A percentile compares a stretch with the other conserved stretches of the same genome.
phyloP scores from a whole-genome alignment of 1,140 invertebrate genomes.

The Atopsyche davidsoni region DNA sequence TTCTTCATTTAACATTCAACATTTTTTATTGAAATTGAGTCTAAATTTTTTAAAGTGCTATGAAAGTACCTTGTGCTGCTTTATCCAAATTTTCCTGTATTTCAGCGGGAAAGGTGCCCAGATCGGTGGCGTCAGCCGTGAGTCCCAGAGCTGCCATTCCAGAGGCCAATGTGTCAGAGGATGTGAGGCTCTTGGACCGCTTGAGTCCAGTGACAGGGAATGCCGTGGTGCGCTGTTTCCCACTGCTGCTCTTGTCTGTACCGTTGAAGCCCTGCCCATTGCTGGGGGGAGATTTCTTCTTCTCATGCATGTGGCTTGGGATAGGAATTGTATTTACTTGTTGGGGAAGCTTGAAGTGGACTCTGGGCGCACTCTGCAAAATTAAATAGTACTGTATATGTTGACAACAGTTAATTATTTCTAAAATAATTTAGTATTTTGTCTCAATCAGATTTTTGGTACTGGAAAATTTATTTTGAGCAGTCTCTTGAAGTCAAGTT shows the following conservation, averaged over 20 bases:
- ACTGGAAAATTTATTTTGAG: no score
- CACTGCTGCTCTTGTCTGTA: not conserved
- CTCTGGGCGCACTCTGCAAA: slow-evolving; percentile 44
- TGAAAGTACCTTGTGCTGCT: slow-evolving; percentile 56
- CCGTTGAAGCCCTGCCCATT: slow-evolving; percentile 31
- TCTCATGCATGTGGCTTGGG: slow-evolving; percentile 31
- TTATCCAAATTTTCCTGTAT: slow-evolving; percentile 65
- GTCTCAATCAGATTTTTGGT: no score
- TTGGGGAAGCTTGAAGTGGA: slow-evolving; percentile 50
- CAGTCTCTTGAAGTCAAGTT: no score
- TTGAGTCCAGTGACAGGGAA: slow-evolving; percentile 56
- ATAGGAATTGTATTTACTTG: slow-evolving; percentile 33
- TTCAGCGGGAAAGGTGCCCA: slow-evolving; percentile 65
- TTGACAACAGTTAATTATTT: not conserved
- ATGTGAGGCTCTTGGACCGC: slow-evolving; percentile 73
- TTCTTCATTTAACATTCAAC: no score
- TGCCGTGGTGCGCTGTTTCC: slow-evolving; percentile 36
- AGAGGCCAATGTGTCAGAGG: slow-evolving; percentile 60
- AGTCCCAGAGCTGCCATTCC: slow-evolving; percentile 54
- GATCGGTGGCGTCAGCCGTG: slow-evolving; percentile 61
- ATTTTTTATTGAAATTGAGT: not conserved
- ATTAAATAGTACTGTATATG: not conserved
- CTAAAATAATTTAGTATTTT: not conserved
- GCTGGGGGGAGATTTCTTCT: slow-evolving; percentile 45
- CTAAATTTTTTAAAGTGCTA: not conserved